phyloP scores from a whole-genome alignment of 2,113 vertebrate genomes.

The Elephantulus edwardii region DNA sequence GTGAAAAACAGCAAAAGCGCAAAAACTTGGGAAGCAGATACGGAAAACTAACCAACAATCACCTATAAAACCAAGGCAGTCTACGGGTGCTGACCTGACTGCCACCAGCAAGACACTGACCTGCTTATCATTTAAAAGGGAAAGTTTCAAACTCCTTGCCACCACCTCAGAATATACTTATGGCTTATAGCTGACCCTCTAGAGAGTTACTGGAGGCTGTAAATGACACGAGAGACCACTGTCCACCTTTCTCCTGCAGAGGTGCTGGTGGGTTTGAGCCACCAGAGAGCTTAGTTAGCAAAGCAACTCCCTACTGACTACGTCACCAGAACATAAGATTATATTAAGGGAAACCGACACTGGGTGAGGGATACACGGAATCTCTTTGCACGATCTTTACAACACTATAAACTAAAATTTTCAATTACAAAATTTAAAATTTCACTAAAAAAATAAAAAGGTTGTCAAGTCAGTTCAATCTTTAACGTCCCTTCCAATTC shows the following conservation, averaged over 20 bases:
- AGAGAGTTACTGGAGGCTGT: too few species aligned
- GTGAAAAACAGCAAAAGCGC: not conserved
- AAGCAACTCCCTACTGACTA: not conserved
- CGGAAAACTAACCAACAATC: not conserved
- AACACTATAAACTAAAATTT: conserved; percentile 51
- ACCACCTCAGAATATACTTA: too few species aligned
- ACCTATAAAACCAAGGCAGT: not conserved
- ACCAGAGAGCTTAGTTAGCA: not conserved
- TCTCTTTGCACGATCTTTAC: not conserved
- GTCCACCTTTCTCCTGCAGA: too few species aligned
- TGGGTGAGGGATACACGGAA: not conserved
- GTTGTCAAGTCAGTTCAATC: not conserved
- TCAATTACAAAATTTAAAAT: conserved; percentile 42
- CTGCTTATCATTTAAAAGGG: too few species aligned
- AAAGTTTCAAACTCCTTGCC: too few species aligned
- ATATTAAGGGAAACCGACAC: not conserved
- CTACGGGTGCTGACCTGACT: not conserved
- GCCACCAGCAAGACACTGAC: too few species aligned
- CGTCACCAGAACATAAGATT: not conserved
- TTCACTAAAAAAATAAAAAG: conserved; percentile 17
- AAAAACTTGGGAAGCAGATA: not conserved
- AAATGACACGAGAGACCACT: too few species aligned
- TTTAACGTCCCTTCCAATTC: not conserved
- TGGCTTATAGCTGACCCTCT: too few species aligned
- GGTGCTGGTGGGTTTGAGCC: too few species aligned